A percentile compares a stretch with the other conserved stretches of the same genome.
Conservation (phyloP, 2,113 vertebrate species). For the Pleuronectes platessa region DNA sequence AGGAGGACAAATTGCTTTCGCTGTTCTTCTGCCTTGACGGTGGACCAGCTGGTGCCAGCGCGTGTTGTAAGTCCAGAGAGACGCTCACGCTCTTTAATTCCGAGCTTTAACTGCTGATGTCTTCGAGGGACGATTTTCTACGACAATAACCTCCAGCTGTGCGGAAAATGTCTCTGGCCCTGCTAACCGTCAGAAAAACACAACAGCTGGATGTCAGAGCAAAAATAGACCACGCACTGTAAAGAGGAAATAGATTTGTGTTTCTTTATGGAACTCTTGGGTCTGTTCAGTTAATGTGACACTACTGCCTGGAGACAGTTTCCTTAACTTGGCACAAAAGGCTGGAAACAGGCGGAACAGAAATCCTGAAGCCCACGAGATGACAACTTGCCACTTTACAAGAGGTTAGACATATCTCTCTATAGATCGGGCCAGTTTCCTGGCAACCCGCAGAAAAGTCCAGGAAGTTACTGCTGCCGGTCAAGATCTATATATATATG, state of each 20-base stretch:
- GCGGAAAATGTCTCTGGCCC: constrained; percentile 7
- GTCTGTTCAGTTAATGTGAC: not conserved
- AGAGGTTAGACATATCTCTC: not conserved
- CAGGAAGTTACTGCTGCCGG: not conserved
- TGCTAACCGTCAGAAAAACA: not conserved
- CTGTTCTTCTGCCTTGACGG: not conserved
- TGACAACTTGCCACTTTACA: not conserved
- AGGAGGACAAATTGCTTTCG: constrained; percentile 6
- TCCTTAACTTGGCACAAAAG: not conserved
- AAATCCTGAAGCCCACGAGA: not conserved
- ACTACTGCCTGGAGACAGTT: not conserved
- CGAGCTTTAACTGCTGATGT: constrained; percentile 23
- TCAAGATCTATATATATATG: not conserved
- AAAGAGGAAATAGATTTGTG: not conserved
- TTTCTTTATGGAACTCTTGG: too few relatives aligned
- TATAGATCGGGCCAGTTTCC: not conserved
- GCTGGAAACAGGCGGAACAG: not conserved
- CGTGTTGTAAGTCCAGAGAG: constrained; percentile 13
- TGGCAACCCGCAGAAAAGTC: not conserved
- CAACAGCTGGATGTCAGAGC: not conserved
- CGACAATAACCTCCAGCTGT: constrained; percentile 58
- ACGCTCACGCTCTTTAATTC: constrained; percentile 33
- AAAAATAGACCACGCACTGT: not conserved
- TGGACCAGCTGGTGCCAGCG: constrained; percentile 44
- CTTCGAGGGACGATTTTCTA: constrained; percentile 54